These are phyloP conservation scores for Cephus rjabovi DNA, from an alignment of 2,888 invertebrate genomes.

Conservation along the genomic window DNA sequence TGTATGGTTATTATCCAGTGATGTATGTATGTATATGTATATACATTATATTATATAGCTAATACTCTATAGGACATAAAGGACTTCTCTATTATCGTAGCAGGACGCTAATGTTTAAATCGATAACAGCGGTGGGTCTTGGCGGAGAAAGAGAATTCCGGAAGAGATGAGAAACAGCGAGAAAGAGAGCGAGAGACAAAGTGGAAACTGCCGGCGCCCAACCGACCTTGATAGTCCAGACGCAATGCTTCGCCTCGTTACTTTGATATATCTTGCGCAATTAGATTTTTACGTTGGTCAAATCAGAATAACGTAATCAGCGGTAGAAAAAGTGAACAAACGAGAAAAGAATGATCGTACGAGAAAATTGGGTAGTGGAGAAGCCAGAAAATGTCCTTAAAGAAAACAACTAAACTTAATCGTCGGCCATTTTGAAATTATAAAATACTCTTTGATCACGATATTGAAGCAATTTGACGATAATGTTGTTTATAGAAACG, in stretches of 20 bases:
- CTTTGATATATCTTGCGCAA: slow-evolving; percentile 32
- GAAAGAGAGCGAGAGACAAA: slow-evolving; percentile 4
- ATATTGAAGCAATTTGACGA: not conserved
- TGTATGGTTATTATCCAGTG: not conserved
- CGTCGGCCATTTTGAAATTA: not conserved
- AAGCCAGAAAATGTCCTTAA: not conserved
- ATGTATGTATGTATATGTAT: not conserved
- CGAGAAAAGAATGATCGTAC: not conserved
- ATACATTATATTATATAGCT: not conserved
- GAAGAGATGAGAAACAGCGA: not conserved
- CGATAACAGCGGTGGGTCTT: slow-evolving; percentile 41
- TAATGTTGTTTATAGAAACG: not conserved
- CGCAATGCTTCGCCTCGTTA: slow-evolving; percentile 30
- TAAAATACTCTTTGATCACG: not conserved
- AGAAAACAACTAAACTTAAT: not conserved
- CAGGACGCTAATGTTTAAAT: slow-evolving; percentile 53
- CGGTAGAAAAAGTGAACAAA: not conserved
- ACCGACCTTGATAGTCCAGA: slow-evolving; percentile 20
- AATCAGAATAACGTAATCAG: slow-evolving; percentile 14
- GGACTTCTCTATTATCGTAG: slow-evolving; percentile 41
- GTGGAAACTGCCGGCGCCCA: not conserved
- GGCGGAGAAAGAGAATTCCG: slow-evolving; percentile 3
- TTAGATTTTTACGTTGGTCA: slow-evolving; percentile 35
- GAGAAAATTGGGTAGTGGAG: not conserved
- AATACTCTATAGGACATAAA: slow-evolving; percentile 20